Percentiles rank a stretch among this genome's conserved stretches.
Conservation (phyloP, 2,113 vertebrate genomes). For the Sylvilagus bachmani region DNA sequence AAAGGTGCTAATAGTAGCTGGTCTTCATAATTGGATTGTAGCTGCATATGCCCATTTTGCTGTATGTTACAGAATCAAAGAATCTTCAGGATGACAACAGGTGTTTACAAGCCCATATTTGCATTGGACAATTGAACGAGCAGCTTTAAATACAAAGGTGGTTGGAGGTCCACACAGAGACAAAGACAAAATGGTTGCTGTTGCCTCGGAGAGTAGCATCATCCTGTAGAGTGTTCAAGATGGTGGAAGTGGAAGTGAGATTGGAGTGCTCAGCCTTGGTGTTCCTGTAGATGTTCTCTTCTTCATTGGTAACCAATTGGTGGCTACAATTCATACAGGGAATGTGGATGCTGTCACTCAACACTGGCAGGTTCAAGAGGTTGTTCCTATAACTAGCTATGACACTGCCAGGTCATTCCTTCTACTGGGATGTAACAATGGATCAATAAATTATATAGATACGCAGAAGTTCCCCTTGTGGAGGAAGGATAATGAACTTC, state of each 20-base stretch:
- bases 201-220: conserved; percentile 96
- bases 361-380: conserved; percentile 94
- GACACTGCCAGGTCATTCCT: conserved; percentile 98
- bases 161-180: conserved; percentile 98
- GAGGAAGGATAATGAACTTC: conserved; percentile 99
- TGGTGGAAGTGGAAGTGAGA: conserved; percentile 96
- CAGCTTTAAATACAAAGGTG: conserved; percentile 98
- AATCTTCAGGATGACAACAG: conserved; percentile 98
- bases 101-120: conserved; percentile 97
- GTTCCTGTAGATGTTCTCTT: too few species aligned
- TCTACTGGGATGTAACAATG: conserved; percentile 97
- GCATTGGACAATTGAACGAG: conserved; percentile 96
- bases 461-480: conserved; percentile 99
- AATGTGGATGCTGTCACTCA: too few species aligned
- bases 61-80: conserved; percentile 99
- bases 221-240: conserved; percentile 99
- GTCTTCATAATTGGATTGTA: conserved; percentile 99
- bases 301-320: too few species aligned
- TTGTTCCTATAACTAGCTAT: conserved; percentile 97
- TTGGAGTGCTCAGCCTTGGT: conserved; percentile 84
- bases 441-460: conserved; percentile 99
- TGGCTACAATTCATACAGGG: too few species aligned
- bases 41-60: conserved; percentile 98
- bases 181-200: conserved; percentile 99
- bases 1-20: conserved; percentile 97